Conservation (phyloP, 2,113 vertebrate species). For the Equus quagga region DNA sequence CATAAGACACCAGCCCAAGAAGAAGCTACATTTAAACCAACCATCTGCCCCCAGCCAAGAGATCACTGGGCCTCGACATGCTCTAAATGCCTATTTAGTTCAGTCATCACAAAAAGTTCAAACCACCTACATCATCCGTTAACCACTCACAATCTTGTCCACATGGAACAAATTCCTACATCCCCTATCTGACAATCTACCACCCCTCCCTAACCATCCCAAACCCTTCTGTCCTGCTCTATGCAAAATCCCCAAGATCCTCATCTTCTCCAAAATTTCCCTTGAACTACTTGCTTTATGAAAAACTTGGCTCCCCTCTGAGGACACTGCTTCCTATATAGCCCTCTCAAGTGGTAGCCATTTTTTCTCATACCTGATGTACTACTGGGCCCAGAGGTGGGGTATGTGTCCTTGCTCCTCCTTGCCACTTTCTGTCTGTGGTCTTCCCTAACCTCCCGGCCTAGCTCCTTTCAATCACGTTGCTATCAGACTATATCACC, state of each 20-base stretch:
- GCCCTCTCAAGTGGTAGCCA: neutral
- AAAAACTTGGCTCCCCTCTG: constrained; percentile 2
- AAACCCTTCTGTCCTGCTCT: neutral
- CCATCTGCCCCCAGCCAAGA: constrained; percentile 1
- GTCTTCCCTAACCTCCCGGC: neutral
- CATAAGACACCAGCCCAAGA: constrained; percentile 29
- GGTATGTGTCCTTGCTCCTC: neutral
- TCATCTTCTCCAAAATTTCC: neutral
- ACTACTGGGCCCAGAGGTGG: neutral
- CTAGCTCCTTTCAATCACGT: neutral
- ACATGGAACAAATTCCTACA: neutral
- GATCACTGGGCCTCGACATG: neutral
- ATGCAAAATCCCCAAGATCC: neutral
- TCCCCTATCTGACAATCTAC: neutral
- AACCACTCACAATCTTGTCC: neutral
- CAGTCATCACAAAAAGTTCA: constrained; percentile 16
- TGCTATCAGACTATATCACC: neutral
- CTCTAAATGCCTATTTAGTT: constrained; percentile 21
- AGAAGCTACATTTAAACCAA: neutral
- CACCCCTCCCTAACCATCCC: neutral
- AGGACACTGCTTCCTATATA: neutral
- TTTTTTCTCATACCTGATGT: neutral
- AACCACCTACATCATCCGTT: neutral
- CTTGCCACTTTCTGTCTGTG: neutral
- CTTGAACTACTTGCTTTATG: neutral